Base-by-base conservation (phyloP, 1,140 invertebrate genomes). In the Antheraea mylitta region DNA sequence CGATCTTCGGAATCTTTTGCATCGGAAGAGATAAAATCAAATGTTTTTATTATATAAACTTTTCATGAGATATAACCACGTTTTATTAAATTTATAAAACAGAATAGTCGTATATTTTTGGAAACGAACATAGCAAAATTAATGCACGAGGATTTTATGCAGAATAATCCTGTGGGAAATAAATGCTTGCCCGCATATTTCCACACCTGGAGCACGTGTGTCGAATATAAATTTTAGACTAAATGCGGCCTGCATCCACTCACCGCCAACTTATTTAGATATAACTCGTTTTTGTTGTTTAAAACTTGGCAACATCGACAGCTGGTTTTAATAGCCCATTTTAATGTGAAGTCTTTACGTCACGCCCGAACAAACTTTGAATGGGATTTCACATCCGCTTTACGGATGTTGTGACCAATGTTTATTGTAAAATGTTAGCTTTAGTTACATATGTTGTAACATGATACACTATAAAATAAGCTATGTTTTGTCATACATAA, bases 251-350 rank as follows among this genome's bases (percentile, higher is more conserved):
- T 66, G 65, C 58, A 59, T 66, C 48, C 58, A 66, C 65, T 58
- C 37, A 65, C 22, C 30, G 18, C 48, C 30, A 58, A 66, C 22
- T 53, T 18, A 53, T 18, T 58, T 58, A 36, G 30, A 36, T 37
- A 53, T 59, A 30, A 59, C 36, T 59, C 42, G 48, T 66, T 59
- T 59, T 58, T 37, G 37, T 66, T 30, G 19, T 22, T 22, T 37
- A 59, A 66, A 66, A 66, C 65, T 66, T 30, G 7, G 45, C 18
- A 58, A 58, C 65, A 66, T 66, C 65, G 65, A 59, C 65, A 66
- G 65, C 65, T 66, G 65, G 30, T 22, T 66, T 66, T 66, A 66
- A 66, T 66, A 66, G 65, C 65, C 58, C 37, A 37, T 53, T 66
- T 30, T 58, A 53, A 37, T 58, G 18, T 48, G 16, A 7, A 45